Conservation (phyloP, 2,888 invertebrate genomes). For the Anaspis maculata region DNA sequence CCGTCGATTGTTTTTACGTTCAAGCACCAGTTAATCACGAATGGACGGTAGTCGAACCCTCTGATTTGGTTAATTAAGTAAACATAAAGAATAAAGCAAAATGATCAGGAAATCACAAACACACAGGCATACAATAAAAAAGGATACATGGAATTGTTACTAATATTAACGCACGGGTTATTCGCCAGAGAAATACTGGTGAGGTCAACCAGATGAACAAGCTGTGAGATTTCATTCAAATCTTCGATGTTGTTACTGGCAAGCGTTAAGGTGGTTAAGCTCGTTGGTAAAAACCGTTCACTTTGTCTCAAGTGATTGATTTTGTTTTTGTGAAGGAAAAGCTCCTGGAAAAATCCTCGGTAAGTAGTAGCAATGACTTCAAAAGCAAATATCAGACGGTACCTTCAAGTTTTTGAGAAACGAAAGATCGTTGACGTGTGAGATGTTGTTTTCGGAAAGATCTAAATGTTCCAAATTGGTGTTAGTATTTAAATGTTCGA, state of each 20-base stretch:
- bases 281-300: slow-evolving; percentile 71
- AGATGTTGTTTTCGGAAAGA: slow-evolving; percentile 82
- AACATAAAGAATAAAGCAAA: slow-evolving; percentile 14
- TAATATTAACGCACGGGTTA: slow-evolving; percentile 80
- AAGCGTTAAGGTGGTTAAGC: slow-evolving; percentile 66
- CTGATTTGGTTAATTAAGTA: too few species aligned
- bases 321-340: slow-evolving; percentile 79
- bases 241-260: slow-evolving; percentile 78
- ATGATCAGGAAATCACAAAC: slow-evolving; percentile 16
- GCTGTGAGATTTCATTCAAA: slow-evolving; percentile 76
- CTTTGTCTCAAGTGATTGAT: slow-evolving; percentile 74
- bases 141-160: slow-evolving; percentile 73
- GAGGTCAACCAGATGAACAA: slow-evolving; percentile 66
- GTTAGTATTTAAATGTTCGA: slow-evolving; percentile 80
- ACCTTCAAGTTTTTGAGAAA: slow-evolving; percentile 77
- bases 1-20: slow-evolving; percentile 82
- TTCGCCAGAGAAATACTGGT: slow-evolving; percentile 77
- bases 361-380: slow-evolving; percentile 3
- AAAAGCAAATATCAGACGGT: slow-evolving; percentile 17
- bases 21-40: slow-evolving; percentile 89
- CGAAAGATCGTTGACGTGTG: slow-evolving; percentile 76
- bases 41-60: slow-evolving; percentile 87
- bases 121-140: slow-evolving; percentile 24
- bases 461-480: slow-evolving; percentile 75
- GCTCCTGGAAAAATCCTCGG: slow-evolving; percentile 50